Evolutionary conservation across 2,113 vertebrate genomes (phyloP), one percentile per base, ranked within the genome.

Genomic region (Centropus bengalensis): DNA sequence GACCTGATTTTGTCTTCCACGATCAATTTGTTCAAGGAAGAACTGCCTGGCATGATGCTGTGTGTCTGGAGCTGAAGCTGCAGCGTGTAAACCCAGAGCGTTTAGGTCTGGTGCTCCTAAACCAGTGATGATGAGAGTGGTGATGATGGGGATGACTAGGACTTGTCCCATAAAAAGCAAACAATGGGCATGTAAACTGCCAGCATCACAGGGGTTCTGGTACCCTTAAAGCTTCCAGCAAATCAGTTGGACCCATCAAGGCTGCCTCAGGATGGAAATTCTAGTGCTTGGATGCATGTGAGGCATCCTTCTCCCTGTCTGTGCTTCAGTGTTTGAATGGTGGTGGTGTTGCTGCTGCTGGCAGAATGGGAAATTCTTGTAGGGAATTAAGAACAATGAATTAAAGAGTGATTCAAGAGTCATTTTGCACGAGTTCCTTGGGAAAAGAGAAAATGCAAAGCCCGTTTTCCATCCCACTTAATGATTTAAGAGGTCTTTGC

Each of bases 1-100:
- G 89, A 86, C 93, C 89, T 91, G 21, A 56, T 89, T 97, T 93
- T 17, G 30, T 47, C 15, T 91, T 80, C 36, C 32, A 28, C 27
- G 6, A 58, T 54, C 36, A 8, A 8, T 44, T 47, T 30, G 18
- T 24, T 30, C 10, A 59, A 68, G 59, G 47, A 52, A 15, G 6
- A 23, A 6, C 49, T 32, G 3, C 56, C 45, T 24, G 33, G 45
- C 76, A 9, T 27, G 23, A 14, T 45, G 18, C 21, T 15, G 15
- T 51, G 68, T 51, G 7, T 36, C 28, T 16, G 1, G 63, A 36
- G 14, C 36, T 36, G 17, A 66, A 27, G 40, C 24, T 24, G 19
- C 23, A 47, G 27, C 8, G 7, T 45, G 27, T 8, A 27, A n/a
- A 82, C 11, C 0, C 4, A 2, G 5, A 22, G 30, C 11, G 22